Percentiles rank a stretch among this genome's conserved stretches.
phyloP scores from a whole-genome alignment of 2,888 invertebrate species.

The Chloroclystis v-ata region DNA sequence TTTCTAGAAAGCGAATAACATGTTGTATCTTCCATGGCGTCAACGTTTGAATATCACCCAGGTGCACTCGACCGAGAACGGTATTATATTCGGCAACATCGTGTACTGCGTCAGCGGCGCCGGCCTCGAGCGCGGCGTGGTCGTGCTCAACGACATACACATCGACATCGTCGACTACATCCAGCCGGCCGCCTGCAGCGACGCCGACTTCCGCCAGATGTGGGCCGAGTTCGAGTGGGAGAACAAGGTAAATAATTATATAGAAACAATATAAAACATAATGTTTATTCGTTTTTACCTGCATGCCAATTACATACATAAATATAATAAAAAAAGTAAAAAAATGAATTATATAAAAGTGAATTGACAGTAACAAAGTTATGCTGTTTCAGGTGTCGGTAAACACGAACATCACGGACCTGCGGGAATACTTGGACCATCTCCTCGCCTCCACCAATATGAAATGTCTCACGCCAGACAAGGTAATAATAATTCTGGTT shows the following conservation, averaged over 20 bases:
- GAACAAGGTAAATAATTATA: slow-evolving; percentile 95
- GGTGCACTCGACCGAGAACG: slow-evolving; percentile 99
- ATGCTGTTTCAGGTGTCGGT: slow-evolving; percentile 81
- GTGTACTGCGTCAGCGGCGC: slow-evolving; percentile 98
- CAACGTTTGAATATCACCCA: neutral
- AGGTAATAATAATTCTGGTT: slow-evolving; percentile 68
- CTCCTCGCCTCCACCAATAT: slow-evolving; percentile 97
- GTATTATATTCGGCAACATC: slow-evolving; percentile 99
- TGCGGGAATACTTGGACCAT: slow-evolving; percentile 95
- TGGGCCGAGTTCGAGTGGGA: slow-evolving; percentile 99
- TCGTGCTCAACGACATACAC: slow-evolving; percentile 99
- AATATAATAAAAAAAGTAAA: too few relatives aligned
- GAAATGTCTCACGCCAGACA: slow-evolving; percentile 98
- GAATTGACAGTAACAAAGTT: too few relatives aligned
- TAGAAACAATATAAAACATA: too few relatives aligned
- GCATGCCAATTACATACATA: neutral
- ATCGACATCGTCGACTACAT: slow-evolving; percentile 99
- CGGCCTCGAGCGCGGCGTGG: slow-evolving; percentile 95
- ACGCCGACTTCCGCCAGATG: slow-evolving; percentile 98
- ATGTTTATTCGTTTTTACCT: too few relatives aligned
- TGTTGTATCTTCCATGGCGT: too few relatives aligned
- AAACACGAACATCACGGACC: slow-evolving; percentile 94
- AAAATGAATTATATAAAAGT: too few relatives aligned
- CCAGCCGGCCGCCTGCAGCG: slow-evolving; percentile 95
- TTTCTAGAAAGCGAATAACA: too few relatives aligned